Evolutionary conservation across 2,113 vertebrate species (phyloP).

Genomic region (Dasyornis broadbenti): DNA sequence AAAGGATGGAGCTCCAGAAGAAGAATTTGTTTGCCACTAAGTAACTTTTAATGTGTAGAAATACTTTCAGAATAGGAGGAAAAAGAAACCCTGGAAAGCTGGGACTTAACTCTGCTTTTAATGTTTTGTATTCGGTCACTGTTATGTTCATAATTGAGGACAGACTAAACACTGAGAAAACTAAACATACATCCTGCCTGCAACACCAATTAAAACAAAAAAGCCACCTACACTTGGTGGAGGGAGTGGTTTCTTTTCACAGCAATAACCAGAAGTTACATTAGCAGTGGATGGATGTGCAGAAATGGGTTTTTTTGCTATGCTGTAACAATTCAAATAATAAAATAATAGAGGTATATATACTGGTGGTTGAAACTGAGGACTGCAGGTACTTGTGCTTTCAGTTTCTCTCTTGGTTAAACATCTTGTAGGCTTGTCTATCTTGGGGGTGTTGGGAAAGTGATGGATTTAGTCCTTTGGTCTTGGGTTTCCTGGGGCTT

Average conservation of each 20-base stretch:
- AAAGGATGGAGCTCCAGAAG: background rate
- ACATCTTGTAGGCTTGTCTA: background rate
- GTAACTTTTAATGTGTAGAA: background rate
- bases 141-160: background rate
- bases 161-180: background rate
- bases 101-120: background rate
- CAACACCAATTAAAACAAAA: background rate
- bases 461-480: background rate
- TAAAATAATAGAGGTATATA: background rate
- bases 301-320: background rate
- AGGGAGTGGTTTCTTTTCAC: background rate
- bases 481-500: conserved; percentile 1
- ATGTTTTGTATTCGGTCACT: background rate
- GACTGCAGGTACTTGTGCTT: background rate
- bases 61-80: background rate
- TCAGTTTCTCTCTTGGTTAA: background rate
- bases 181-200: background rate
- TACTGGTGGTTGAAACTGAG: background rate
- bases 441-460: background rate
- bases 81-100: background rate
- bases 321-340: background rate
- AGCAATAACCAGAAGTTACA: background rate
- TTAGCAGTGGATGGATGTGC: background rate
- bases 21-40: background rate
- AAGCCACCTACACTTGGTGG: background rate